A percentile compares a stretch with the other conserved stretches of the same genome.
Evolutionary conservation across 2,113 vertebrate species (phyloP).

Genomic region (Sigmodon hispidus): DNA sequence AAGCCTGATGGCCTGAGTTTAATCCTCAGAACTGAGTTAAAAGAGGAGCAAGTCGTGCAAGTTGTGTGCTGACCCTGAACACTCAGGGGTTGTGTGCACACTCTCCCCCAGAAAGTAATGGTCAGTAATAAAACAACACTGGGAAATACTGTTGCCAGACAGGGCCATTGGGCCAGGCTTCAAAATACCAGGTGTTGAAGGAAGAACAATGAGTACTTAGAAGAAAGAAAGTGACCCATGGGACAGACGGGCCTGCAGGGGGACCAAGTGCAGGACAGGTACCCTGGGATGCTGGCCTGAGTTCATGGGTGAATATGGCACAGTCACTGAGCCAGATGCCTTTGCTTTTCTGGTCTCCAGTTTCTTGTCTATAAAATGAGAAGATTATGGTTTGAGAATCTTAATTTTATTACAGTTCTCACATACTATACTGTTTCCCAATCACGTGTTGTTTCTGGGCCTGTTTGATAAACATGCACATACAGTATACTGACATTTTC

Average conservation of each 20-base stretch:
- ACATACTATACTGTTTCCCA: neutral
- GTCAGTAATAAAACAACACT: too few species aligned
- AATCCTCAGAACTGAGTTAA: neutral
- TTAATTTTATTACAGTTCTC: neutral
- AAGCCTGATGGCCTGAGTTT: neutral
- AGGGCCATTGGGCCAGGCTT: neutral
- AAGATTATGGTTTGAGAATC: neutral
- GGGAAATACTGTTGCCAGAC: neutral
- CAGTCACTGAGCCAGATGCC: too few species aligned
- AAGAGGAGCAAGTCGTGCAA: neutral
- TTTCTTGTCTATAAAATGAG: neutral
- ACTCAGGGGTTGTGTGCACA: neutral
- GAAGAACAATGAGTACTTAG: neutral
- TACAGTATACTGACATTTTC: neutral
- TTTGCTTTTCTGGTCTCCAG: neutral
- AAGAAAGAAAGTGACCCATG: neutral
- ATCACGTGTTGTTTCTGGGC: neutral
- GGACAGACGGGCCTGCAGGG: neutral
- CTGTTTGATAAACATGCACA: neutral
- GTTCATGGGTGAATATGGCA: neutral
- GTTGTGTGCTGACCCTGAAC: fast-evolving
- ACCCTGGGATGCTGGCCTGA: neutral
- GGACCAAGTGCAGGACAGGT: neutral
- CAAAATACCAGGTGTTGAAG: neutral
- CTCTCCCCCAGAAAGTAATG: too few species aligned